A percentile compares a stretch with the other conserved stretches of the same genome.
Evolutionary conservation across 2,888 invertebrate species (phyloP).

Genomic region (Holacanthella duospinosa): DNA sequence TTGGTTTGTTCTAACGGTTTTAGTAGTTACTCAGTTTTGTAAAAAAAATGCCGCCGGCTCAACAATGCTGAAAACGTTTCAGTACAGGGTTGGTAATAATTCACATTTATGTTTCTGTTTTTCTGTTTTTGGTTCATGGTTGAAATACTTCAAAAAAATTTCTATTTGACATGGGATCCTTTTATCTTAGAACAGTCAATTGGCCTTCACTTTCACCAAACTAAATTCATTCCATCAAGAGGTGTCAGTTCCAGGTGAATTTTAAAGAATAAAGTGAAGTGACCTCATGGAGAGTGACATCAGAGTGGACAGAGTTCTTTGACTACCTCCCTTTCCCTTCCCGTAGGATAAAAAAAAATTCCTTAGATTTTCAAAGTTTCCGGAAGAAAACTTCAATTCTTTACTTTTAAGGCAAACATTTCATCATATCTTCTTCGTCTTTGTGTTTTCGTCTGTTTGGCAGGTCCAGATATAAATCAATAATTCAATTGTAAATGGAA

Average conservation of each 20-base stretch:
- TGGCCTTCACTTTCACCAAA: background rate
- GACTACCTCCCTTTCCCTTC: background rate
- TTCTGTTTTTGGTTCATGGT: too few species aligned
- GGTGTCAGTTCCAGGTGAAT: conserved; percentile 1
- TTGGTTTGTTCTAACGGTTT: too few species aligned
- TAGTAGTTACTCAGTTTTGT: too few species aligned
- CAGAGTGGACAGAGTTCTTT: background rate
- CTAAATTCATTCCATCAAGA: background rate
- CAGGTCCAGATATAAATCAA: background rate
- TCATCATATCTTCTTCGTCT: background rate
- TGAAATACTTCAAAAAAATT: too few species aligned
- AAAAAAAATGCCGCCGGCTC: too few species aligned
- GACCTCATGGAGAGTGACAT: background rate
- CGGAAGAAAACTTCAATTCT: background rate
- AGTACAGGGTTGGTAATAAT: too few species aligned
- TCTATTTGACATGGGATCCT: too few species aligned
- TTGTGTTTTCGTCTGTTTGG: background rate
- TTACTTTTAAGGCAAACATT: background rate
- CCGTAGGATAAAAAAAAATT: too few species aligned
- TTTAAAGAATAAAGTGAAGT: conserved; percentile 2
- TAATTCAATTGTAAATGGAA: background rate
- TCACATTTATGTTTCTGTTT: too few species aligned
- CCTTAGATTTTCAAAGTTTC: too few species aligned
- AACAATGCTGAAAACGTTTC: too few species aligned
- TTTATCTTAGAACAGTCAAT: background rate